A percentile compares a stretch with the other conserved stretches of the same genome.
Evolutionary conservation across 2,797 vertebrate species (phyloP).

Genomic region (Rhodeus uyekii): DNA sequence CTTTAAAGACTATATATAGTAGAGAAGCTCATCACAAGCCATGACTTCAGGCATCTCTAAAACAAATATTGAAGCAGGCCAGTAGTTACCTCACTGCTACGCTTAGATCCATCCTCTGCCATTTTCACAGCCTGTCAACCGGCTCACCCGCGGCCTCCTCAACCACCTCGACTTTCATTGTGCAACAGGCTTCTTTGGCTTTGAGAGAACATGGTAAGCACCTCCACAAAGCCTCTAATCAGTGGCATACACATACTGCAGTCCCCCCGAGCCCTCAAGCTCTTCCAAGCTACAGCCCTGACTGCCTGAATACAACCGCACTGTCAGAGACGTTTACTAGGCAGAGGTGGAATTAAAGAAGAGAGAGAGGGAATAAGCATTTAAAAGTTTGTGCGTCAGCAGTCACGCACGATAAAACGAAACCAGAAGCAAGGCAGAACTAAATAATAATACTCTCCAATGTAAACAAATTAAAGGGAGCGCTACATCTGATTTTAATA

Average conservation of each 20-base stretch:
- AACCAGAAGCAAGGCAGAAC: conserved; percentile 2
- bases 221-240: conserved; percentile 42
- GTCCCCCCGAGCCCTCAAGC: not conserved
- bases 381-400: conserved; percentile 33
- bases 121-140: conserved; percentile 34
- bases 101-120: conserved; percentile 34
- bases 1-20: not conserved
- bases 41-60: conserved; percentile 34
- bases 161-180: conserved; percentile 49
- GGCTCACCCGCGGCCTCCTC: conserved; percentile 47
- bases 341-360: conserved; percentile 28
- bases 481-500: conserved; percentile 23
- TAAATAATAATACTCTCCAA: conserved; percentile 6
- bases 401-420: not conserved
- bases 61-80: conserved; percentile 25
- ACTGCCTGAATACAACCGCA: conserved; percentile 11
- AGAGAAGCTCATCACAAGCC: conserved; percentile 3
- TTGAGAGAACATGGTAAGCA: conserved; percentile 37
- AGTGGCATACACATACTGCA: conserved; percentile 29
- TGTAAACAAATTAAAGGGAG: conserved; percentile 26
- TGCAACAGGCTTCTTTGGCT: conserved; percentile 50
- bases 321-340: conserved; percentile 31
- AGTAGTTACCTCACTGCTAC: not conserved
- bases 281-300: not conserved
- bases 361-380: conserved; percentile 24